Conservation (phyloP, 2,888 invertebrate genomes). For the Dusona sp. region DNA sequence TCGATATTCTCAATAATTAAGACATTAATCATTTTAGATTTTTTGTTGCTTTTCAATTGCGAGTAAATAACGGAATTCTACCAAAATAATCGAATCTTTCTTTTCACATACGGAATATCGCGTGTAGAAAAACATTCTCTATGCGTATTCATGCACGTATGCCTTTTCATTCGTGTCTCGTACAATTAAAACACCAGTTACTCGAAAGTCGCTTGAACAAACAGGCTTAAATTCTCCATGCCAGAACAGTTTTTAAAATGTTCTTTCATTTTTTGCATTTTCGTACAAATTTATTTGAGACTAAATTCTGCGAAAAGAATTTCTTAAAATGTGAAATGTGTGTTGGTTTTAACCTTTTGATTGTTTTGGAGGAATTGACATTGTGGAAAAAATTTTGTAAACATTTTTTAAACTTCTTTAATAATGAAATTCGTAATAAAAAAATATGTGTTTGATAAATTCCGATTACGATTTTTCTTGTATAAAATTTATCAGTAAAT, state of each 20-base stretch:
- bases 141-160: slow-evolving; percentile 9
- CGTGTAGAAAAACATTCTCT: not conserved
- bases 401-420: not conserved
- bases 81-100: not conserved
- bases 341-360: not conserved
- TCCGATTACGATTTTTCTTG: too few relatives aligned
- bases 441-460: not conserved
- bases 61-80: not conserved
- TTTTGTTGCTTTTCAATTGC: not conserved
- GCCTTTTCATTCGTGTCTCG: slow-evolving; percentile 28
- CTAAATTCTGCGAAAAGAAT: not conserved
- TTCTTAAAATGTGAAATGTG: not conserved
- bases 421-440: not conserved
- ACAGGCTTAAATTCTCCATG: not conserved
- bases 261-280: not conserved
- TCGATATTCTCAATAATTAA: not conserved
- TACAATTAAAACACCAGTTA: slow-evolving; percentile 7
- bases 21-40: not conserved
- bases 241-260: not conserved
- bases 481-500: too few relatives aligned
- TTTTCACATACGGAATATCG: not conserved
- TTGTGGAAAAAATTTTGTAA: not conserved
- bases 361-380: not conserved
- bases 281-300: not conserved
- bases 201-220: not conserved